phyloP scores from a whole-genome alignment of 2,113 vertebrate species.

The Triplophysa dalaica region DNA sequence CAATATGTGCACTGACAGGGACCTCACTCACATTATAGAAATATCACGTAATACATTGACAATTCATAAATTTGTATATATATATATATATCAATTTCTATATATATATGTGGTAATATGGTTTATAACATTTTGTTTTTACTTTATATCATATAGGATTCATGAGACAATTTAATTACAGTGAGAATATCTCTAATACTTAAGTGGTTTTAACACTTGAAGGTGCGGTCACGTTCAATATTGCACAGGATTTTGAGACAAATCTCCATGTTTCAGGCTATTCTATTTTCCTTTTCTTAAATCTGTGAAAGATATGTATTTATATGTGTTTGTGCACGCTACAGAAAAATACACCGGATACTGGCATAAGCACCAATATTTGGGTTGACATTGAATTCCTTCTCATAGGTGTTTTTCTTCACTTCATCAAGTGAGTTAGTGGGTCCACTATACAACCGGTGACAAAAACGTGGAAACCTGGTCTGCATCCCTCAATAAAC shows the following conservation, averaged over 20 bases:
- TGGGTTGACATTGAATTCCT: slow-evolving; percentile 21
- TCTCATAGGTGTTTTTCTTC: not conserved
- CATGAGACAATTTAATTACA: slow-evolving; percentile 39
- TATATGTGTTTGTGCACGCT: slow-evolving; percentile 8
- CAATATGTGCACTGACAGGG: slow-evolving; percentile 7
- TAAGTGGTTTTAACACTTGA: slow-evolving; percentile 34
- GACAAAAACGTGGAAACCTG: slow-evolving; percentile 31
- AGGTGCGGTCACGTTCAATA: slow-evolving; percentile 40
- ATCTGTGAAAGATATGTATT: slow-evolving; percentile 22
- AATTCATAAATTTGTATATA: not conserved
- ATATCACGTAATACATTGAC: slow-evolving; percentile 21
- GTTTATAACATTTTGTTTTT: slow-evolving; percentile 2
- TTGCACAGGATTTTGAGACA: slow-evolving; percentile 43
- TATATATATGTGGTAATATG: slow-evolving; percentile 24
- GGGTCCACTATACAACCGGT: slow-evolving; percentile 33
- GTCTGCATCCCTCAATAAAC: slow-evolving; percentile 11
- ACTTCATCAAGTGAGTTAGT: slow-evolving; percentile 39
- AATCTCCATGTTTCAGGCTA: slow-evolving; percentile 3
- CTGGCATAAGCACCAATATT: slow-evolving; percentile 20
- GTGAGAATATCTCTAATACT: slow-evolving; percentile 37
- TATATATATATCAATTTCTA: slow-evolving; percentile 20
- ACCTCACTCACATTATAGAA: slow-evolving; percentile 21
- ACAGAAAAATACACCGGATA: slow-evolving; percentile 19
- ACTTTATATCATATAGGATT: slow-evolving; percentile 28
- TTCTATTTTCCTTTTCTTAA: not conserved